Conservation (phyloP, 2,113 vertebrate species). For the Rhadina sibilatrix region DNA sequence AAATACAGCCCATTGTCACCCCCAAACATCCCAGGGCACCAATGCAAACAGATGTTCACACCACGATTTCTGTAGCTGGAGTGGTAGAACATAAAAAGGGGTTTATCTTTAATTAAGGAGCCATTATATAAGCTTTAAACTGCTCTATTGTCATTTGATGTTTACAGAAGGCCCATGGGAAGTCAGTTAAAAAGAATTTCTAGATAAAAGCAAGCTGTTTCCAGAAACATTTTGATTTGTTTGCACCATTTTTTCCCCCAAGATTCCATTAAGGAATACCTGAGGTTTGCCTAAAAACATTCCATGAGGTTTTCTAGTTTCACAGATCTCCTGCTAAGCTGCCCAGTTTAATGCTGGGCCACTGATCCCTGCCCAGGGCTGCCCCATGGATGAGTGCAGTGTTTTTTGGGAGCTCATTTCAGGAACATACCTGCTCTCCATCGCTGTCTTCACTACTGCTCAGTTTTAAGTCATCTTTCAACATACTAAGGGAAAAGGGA, state of each 20-base stretch:
- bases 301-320: background rate
- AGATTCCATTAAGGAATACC: background rate
- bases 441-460: conserved; percentile 99
- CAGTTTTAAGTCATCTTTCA: conserved; percentile 95
- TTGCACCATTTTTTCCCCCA: background rate
- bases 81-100: background rate
- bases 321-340: background rate
- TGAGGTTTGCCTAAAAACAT: background rate
- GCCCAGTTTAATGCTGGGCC: background rate
- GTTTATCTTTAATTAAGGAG: background rate
- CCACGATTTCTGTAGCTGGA: rapidly evolving
- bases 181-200: background rate
- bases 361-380: background rate
- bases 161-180: background rate
- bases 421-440: conserved; percentile 83
- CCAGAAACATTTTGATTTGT: background rate
- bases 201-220: background rate
- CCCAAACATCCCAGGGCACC: background rate
- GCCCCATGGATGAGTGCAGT: rapidly evolving
- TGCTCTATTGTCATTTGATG: background rate
- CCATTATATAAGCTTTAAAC: rapidly evolving
- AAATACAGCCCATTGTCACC: background rate
- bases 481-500: conserved; percentile 75
- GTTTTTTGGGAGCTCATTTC: background rate
- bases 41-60: background rate